Percentiles rank a stretch among this genome's conserved stretches.
Conservation (phyloP, 2,797 vertebrate species). For the Moxostoma hubbsi region DNA sequence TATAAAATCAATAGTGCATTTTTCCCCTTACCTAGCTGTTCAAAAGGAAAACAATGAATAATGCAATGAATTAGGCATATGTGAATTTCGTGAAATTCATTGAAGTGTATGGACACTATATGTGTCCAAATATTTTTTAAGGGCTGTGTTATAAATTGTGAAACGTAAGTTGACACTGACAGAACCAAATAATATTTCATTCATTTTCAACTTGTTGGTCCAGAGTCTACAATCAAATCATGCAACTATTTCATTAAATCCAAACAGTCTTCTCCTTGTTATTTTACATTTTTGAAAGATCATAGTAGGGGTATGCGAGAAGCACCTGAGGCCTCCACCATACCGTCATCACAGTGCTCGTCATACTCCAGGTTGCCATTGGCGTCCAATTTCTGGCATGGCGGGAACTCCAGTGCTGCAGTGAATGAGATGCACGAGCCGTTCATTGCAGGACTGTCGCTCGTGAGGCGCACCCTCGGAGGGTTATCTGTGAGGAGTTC, state of each 20-base stretch:
- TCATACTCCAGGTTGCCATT: constrained; percentile 83
- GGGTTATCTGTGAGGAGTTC: constrained; percentile 71
- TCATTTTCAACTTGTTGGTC: background rate
- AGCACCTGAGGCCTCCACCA: constrained; percentile 71
- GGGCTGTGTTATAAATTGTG: too few species aligned
- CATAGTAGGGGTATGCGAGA: background rate
- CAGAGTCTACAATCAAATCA: background rate
- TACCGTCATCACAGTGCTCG: constrained; percentile 84
- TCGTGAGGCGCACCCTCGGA: constrained; percentile 81
- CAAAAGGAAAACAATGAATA: too few species aligned
- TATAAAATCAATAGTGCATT: too few species aligned
- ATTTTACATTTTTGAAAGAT: background rate
- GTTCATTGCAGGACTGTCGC: constrained; percentile 88
- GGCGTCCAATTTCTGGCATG: constrained; percentile 85
- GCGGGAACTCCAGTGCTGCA: constrained; percentile 85
- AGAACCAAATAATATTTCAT: background rate
- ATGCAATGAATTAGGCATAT: too few species aligned
- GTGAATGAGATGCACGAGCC: constrained; percentile 86
- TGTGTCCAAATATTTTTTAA: too few species aligned
- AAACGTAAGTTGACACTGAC: background rate
- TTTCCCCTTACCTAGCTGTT: too few species aligned
- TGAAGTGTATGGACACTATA: too few species aligned
- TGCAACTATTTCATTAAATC: too few species aligned
- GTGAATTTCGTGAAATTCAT: too few species aligned
- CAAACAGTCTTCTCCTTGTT: background rate